phyloP scores from a whole-genome alignment of 2,113 vertebrate genomes.

The Anguilla japonica region DNA sequence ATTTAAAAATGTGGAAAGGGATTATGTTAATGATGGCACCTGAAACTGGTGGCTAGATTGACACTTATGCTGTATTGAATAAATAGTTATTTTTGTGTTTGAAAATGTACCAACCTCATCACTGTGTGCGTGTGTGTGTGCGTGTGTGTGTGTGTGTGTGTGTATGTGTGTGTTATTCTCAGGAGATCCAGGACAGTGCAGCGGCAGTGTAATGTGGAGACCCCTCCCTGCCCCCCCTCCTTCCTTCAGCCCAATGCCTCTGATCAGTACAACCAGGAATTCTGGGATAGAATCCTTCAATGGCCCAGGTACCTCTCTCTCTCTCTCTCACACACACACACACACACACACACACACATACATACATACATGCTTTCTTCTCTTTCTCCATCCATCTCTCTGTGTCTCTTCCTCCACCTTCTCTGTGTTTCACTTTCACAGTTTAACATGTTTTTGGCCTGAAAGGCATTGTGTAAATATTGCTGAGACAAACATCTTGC shows the following conservation, averaged over 20 bases:
- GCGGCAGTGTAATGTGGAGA: not conserved
- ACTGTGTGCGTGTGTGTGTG: not conserved
- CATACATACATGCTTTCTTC: not conserved
- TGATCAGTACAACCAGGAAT: not conserved
- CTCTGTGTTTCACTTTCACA: no score
- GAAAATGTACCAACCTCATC: no score
- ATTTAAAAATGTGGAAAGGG: no score
- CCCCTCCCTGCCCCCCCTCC: not conserved
- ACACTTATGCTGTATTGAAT: no score
- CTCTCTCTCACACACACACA: not conserved
- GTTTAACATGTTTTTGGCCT: no score
- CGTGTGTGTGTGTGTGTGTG: conserved; percentile 5
- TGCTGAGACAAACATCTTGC: no score
- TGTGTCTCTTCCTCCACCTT: no score
- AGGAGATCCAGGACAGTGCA: conserved; percentile 46
- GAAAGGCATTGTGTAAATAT: no score
- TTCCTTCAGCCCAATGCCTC: not conserved
- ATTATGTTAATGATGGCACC: no score
- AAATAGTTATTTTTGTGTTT: no score
- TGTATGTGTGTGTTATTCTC: not conserved
- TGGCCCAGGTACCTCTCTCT: not conserved
- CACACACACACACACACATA: conserved; percentile 13
- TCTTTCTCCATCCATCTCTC: no score
- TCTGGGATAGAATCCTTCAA: not conserved
- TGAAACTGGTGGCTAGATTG: no score